Conservation (phyloP, 2,113 vertebrate species). For the Periophthalmodon schlosseri region DNA sequence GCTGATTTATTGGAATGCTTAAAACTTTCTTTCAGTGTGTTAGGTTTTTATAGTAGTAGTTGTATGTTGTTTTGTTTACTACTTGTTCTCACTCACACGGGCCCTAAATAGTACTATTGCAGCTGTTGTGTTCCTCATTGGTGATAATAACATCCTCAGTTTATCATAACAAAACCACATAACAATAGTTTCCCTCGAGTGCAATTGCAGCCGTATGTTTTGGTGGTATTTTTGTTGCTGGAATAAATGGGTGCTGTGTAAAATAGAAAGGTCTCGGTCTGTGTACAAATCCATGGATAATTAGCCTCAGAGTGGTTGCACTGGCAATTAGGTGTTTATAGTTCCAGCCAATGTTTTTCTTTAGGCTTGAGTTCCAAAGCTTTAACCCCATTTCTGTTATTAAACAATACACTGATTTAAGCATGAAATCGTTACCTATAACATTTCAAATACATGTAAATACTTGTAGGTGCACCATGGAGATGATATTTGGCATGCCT, state of each 20-base stretch:
- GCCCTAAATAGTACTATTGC: conserved; percentile 17
- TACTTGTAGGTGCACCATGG: no score
- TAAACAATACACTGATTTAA: background rate
- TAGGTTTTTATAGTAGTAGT: conserved; percentile 3
- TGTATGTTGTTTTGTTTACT: conserved; percentile 40
- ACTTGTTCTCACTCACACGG: conserved; percentile 15
- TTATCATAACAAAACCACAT: background rate
- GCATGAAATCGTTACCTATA: no score
- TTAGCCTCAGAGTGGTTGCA: background rate
- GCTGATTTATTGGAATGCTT: background rate
- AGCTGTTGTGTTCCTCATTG: conserved; percentile 3
- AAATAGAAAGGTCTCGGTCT: background rate
- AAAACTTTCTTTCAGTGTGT: conserved; percentile 4
- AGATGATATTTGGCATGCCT: no score
- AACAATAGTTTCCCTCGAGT: conserved; percentile 2
- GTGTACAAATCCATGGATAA: background rate
- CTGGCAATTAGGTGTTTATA: background rate
- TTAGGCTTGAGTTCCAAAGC: background rate
- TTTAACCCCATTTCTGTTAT: background rate
- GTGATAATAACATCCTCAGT: conserved; percentile 8
- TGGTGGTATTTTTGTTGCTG: background rate
- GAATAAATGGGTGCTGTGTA: background rate
- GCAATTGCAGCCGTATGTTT: background rate
- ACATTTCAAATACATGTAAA: no score
- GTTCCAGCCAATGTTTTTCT: background rate